A percentile compares a stretch with the other conserved stretches of the same genome.
These are phyloP conservation scores for Lacerta viridis DNA, from an alignment of 2,797 vertebrate species.

Conservation along the genomic window DNA sequence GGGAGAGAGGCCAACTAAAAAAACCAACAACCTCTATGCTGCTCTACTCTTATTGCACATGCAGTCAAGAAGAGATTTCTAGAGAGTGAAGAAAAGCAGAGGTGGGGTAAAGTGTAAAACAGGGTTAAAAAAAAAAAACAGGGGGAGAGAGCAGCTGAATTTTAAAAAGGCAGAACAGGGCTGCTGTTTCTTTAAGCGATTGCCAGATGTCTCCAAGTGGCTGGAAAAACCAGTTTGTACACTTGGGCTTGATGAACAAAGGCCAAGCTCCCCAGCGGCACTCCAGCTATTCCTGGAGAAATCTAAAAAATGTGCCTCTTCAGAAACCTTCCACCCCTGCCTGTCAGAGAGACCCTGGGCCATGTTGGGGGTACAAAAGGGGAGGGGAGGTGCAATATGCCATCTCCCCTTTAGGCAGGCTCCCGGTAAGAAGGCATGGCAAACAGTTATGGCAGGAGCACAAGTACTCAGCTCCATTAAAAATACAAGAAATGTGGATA, in stretches of 20 bases:
- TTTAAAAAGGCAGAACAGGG: conserved; percentile 46
- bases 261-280: conserved; percentile 70
- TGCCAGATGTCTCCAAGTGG: conserved; percentile 76
- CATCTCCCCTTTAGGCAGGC: neutral
- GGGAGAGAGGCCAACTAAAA: neutral
- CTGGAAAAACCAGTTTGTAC: conserved; percentile 78
- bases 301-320: conserved; percentile 75
- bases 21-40: neutral
- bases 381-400: neutral
- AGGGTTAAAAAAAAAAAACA: conserved; percentile 7
- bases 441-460: neutral
- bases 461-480: neutral
- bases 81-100: conserved; percentile 19
- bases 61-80: neutral
- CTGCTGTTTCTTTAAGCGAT: conserved; percentile 75
- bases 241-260: conserved; percentile 49
- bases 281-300: conserved; percentile 76
- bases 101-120: conserved; percentile 13
- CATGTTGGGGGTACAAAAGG: neutral
- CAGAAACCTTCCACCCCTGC: conserved; percentile 56
- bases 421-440: neutral
- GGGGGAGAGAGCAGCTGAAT: neutral
- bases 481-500: neutral
- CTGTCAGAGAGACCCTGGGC: neutral
- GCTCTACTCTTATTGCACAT: neutral